A percentile compares a stretch with the other conserved stretches of the same genome.
phyloP scores from a whole-genome alignment of 2,888 invertebrate genomes.

The Clistopyga incitator region DNA sequence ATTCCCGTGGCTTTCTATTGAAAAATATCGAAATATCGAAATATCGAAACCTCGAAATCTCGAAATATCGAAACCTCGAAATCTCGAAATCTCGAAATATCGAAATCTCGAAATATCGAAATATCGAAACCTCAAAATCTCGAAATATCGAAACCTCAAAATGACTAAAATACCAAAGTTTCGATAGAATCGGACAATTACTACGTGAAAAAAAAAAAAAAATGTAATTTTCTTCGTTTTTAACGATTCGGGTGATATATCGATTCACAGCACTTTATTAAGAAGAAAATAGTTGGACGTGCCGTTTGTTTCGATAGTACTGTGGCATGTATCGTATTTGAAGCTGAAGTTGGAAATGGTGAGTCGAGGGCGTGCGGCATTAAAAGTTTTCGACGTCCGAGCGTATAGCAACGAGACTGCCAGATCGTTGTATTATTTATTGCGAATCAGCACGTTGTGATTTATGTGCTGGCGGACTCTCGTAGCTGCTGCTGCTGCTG shows the following conservation, averaged over 20 bases:
- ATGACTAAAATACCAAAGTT: neutral
- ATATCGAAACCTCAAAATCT: too few species aligned
- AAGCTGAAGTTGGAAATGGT: conserved; percentile 45
- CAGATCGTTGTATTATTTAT: conserved; percentile 73
- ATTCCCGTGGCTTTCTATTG: too few species aligned
- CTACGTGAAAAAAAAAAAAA: too few species aligned
- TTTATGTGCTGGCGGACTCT: conserved; percentile 70
- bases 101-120: too few species aligned
- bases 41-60: too few species aligned
- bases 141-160: too few species aligned
- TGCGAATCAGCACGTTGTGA: conserved; percentile 75
- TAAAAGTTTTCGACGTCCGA: conserved; percentile 65
- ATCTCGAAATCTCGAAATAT: too few species aligned
- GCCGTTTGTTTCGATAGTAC: conserved; percentile 22
- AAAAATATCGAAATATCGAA: too few species aligned
- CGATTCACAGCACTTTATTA: neutral
- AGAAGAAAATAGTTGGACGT: conserved; percentile 12
- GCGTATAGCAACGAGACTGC: conserved; percentile 54
- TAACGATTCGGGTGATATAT: conserved; percentile 14
- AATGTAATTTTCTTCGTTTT: conserved; percentile 7
- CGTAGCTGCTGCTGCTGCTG: conserved; percentile 65
- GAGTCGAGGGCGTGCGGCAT: conserved; percentile 53
- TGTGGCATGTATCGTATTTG: conserved; percentile 22
- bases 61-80: too few species aligned
- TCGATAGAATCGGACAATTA: neutral